These are phyloP conservation scores for Rhagoletis zephyria DNA, from an alignment of 1,140 invertebrate species.

Conservation along the genomic window DNA sequence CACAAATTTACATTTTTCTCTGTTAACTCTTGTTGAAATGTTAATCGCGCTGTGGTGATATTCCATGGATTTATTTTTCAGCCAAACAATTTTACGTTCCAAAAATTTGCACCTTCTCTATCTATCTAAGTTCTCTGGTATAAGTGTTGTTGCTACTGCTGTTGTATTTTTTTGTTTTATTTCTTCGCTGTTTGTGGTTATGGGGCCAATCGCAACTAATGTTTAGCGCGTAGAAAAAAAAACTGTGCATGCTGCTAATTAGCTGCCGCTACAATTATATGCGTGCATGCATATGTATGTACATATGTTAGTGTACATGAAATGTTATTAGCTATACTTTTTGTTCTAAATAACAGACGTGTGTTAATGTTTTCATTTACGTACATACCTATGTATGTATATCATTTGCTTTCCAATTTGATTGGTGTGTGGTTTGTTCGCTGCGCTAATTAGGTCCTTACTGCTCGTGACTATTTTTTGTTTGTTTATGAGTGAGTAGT, in stretches of 20 bases:
- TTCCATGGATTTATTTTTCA: too few relatives aligned
- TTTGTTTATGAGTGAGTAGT: neutral
- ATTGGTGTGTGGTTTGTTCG: neutral
- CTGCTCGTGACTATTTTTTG: neutral
- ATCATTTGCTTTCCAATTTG: slow-evolving; percentile 23
- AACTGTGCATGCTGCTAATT: slow-evolving; percentile 1
- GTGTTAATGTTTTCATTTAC: slow-evolving; percentile 7
- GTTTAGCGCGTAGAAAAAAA: neutral
- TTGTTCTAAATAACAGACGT: neutral
- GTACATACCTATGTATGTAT: neutral
- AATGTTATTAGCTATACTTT: neutral
- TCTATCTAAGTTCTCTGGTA: too few relatives aligned
- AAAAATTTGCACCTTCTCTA: too few relatives aligned
- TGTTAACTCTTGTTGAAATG: too few relatives aligned
- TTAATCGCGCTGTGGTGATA: too few relatives aligned
- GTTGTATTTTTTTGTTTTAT: neutral
- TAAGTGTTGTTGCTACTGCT: neutral
- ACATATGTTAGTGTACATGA: neutral
- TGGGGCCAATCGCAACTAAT: slow-evolving; percentile 49
- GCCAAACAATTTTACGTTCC: too few relatives aligned
- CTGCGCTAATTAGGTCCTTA: neutral
- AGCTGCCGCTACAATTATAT: neutral
- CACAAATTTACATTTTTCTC: too few relatives aligned
- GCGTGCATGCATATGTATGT: neutral
- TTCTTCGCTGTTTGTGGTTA: neutral